A percentile compares a stretch with the other conserved stretches of the same genome.
Conservation (phyloP, 2,797 vertebrate species). For the Peromyscus attwateri region DNA sequence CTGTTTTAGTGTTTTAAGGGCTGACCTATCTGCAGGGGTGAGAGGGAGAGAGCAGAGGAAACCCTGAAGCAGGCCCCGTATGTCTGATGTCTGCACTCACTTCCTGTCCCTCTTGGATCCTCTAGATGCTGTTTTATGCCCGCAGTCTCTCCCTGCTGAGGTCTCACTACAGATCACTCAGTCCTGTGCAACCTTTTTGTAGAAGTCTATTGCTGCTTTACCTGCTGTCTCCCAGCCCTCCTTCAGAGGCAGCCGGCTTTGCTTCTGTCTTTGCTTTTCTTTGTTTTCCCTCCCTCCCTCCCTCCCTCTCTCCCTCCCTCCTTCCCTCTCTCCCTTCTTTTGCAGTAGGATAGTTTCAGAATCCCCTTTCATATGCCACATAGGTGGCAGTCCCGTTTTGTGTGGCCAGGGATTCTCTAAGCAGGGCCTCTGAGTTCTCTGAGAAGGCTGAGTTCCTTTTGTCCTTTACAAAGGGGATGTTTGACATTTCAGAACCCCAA, state of each 20-base stretch:
- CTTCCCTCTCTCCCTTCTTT: too few species aligned
- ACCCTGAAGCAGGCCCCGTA: background rate
- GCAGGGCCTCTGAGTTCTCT: background rate
- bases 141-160: background rate
- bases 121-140: background rate
- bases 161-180: background rate
- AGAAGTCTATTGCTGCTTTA: background rate
- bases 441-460: background rate
- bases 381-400: background rate
- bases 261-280: background rate
- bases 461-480: constrained; percentile 1
- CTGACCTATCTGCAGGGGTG: background rate
- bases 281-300: background rate
- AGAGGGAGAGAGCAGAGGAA: background rate
- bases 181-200: background rate
- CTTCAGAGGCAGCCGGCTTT: constrained; percentile 31
- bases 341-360: background rate
- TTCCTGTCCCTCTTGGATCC: background rate
- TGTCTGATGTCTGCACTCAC: background rate
- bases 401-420: background rate
- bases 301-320: too few species aligned
- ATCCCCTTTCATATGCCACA: background rate
- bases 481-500: constrained; percentile 7
- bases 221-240: background rate
- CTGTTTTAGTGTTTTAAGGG: constrained; percentile 36